These are phyloP conservation scores for Pocillopora damicornis DNA, from an alignment of 64 coral and sea anemone genomes.

Conservation along the genomic window DNA sequence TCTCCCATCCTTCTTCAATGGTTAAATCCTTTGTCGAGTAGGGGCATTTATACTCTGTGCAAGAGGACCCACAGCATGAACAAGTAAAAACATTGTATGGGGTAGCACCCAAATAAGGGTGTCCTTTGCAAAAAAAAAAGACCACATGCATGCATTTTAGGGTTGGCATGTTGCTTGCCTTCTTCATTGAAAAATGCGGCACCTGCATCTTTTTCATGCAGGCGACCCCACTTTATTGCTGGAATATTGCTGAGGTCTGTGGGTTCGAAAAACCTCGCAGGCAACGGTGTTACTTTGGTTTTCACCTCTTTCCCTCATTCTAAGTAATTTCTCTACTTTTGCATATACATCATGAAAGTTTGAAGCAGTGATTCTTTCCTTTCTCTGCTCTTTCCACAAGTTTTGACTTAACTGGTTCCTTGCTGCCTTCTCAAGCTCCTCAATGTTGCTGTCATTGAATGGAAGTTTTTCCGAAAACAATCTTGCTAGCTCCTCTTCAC, in stretches of 20 bases:
- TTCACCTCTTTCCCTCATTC: constrained; percentile 47
- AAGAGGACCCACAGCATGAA: constrained; percentile 23
- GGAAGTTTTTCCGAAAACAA: constrained; percentile 39
- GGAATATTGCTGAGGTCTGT: constrained; percentile 34
- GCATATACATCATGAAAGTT: constrained; percentile 56
- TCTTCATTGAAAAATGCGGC: constrained; percentile 43
- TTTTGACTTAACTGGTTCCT: constrained; percentile 24
- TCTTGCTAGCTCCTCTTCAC: constrained; percentile 29
- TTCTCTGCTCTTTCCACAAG: constrained; percentile 52
- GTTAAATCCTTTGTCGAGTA: constrained; percentile 21
- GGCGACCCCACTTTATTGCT: constrained; percentile 52
- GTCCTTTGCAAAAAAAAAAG: constrained; percentile 1
- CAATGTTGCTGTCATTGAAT: constrained; percentile 48
- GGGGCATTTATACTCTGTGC: constrained; percentile 55
- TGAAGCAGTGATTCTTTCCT: constrained; percentile 55
- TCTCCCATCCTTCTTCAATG: constrained; percentile 25
- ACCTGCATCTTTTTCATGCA: constrained; percentile 46
- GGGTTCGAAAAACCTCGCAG: constrained; percentile 22
- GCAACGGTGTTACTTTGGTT: constrained; percentile 39
- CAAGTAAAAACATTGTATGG: constrained; percentile 51
- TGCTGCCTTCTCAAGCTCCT: constrained; percentile 62
- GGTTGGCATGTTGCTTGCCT: constrained; percentile 15
- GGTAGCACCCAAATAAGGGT: constrained; percentile 28
- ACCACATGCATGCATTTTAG: constrained; percentile 43
- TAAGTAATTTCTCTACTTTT: constrained; percentile 57